phyloP scores from a whole-genome alignment of 2,113 vertebrate genomes.

The Corythornis vintsioides region DNA sequence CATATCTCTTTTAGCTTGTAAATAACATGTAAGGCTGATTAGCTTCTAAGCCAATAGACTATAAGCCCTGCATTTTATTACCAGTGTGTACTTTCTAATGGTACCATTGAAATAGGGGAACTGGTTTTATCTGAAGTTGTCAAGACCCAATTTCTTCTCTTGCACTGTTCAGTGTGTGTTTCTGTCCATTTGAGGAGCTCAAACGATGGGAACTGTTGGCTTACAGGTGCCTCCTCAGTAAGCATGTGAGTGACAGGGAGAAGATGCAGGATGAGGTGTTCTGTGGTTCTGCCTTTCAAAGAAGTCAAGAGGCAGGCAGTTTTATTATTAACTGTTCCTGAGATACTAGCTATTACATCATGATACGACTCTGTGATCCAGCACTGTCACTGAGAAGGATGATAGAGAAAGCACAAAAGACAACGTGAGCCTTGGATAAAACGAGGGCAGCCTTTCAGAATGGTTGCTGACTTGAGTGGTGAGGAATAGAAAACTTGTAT shows the following conservation, averaged over 20 bases:
- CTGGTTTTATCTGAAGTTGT: not conserved
- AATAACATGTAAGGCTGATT: not conserved
- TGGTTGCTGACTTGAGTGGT: not conserved
- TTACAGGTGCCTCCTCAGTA: not conserved
- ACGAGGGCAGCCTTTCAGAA: not conserved
- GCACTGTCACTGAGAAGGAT: not conserved
- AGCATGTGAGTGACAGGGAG: rapidly evolving
- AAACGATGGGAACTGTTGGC: not conserved
- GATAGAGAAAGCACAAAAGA: not conserved
- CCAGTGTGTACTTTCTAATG: not conserved
- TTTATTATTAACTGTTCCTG: not conserved
- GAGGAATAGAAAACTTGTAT: not conserved
- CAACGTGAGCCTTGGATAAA: not conserved
- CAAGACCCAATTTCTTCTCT: rapidly evolving
- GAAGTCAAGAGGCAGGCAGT: rapidly evolving
- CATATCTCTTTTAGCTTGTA: not conserved
- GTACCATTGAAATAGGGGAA: not conserved
- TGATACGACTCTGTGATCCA: not conserved
- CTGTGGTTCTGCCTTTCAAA: not conserved
- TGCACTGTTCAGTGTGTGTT: rapidly evolving
- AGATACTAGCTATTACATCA: not conserved
- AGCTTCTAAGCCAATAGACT: not conserved
- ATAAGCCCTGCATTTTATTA: not conserved
- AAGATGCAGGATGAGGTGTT: not conserved
- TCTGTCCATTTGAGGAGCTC: not conserved